These are phyloP conservation scores for Cryptoblepharus egeriae DNA, from an alignment of 2,797 vertebrate genomes.

Conservation along the genomic window DNA sequence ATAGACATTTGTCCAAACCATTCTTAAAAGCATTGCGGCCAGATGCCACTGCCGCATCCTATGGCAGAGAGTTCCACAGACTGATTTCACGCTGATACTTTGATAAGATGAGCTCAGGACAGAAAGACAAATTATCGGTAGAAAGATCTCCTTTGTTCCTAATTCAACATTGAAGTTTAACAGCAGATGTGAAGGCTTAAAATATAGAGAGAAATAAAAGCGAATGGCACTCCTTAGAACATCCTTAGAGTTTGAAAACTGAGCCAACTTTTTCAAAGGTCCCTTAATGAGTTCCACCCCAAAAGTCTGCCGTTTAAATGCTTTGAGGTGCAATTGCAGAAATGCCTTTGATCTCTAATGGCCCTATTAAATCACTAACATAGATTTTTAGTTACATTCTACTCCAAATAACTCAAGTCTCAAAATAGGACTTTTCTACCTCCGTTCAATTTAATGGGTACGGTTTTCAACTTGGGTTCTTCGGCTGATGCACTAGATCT, in stretches of 20 bases:
- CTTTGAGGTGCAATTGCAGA: conserved; percentile 11
- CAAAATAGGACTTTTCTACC: background rate
- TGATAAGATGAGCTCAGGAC: background rate
- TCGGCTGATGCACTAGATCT: conserved; percentile 27
- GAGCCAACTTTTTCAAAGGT: conserved; percentile 3
- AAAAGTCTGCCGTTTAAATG: background rate
- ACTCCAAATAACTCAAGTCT: conserved; percentile 9
- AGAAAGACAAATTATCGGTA: background rate
- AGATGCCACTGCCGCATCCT: no score
- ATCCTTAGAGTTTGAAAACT: background rate
- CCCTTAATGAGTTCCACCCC: background rate
- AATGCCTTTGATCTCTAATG: conserved; percentile 29
- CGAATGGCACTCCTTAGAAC: background rate
- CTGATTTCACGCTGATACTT: no score
- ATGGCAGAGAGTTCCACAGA: no score
- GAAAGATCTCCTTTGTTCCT: background rate
- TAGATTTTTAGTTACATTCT: background rate
- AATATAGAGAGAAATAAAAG: background rate
- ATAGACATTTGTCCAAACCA: no score
- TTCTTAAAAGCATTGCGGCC: no score
- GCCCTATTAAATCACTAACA: background rate
- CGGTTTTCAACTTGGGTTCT: conserved; percentile 7
- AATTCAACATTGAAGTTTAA: background rate
- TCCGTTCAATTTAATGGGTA: background rate
- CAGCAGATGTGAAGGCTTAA: background rate